These are phyloP conservation scores for Patiria pectinifera DNA, from an alignment of 53 echinoderm and acorn worm species.

Conservation along the genomic window DNA sequence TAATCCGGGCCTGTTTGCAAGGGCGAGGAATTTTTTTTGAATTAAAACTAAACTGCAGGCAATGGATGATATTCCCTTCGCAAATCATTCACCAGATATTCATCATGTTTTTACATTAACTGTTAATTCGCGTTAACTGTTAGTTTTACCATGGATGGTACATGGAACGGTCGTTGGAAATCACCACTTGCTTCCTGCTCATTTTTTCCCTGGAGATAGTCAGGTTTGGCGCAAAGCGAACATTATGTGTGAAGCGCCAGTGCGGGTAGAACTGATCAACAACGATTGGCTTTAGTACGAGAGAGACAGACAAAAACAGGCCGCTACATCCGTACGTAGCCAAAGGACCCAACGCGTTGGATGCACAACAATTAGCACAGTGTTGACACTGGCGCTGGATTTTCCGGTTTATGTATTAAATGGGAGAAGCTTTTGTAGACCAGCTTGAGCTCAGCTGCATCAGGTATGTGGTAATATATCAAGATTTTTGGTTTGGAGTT, in stretches of 20 bases:
- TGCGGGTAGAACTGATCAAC: constrained; percentile 8
- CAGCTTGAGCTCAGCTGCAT: not conserved
- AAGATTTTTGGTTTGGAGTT: not conserved
- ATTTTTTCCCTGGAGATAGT: constrained; percentile 1
- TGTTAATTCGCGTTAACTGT: no score
- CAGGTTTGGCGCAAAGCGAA: constrained; percentile 8
- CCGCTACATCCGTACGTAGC: not conserved
- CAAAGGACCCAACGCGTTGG: not conserved
- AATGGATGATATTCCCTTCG: no score
- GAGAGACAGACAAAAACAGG: not conserved
- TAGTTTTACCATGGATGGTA: no score
- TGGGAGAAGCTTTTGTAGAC: not conserved
- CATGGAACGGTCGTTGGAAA: constrained; percentile 4
- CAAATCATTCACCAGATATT: no score
- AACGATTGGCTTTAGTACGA: not conserved
- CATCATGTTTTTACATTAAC: no score
- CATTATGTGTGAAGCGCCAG: constrained; percentile 7
- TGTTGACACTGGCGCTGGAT: not conserved
- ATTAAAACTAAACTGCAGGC: no score
- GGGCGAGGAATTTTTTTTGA: no score
- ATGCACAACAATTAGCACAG: not conserved
- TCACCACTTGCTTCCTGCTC: not conserved
- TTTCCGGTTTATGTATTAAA: not conserved
- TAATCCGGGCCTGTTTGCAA: no score
- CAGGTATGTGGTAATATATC: not conserved